These are phyloP conservation scores for Cheilosia impressa DNA, from an alignment of 2,888 invertebrate genomes.

Conservation along the genomic window DNA sequence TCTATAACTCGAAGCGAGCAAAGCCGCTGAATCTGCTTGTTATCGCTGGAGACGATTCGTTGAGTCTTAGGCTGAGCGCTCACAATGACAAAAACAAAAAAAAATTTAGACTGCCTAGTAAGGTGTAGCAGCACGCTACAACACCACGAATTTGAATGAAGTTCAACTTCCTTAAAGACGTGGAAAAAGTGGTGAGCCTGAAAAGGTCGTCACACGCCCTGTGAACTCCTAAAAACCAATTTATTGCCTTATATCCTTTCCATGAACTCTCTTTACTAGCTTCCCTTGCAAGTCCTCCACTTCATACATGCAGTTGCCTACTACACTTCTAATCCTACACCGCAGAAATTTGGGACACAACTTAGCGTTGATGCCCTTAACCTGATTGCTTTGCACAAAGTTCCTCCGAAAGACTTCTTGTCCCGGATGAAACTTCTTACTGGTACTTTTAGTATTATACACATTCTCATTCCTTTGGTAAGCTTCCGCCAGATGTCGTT, in stretches of 20 bases:
- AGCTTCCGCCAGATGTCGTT: background rate
- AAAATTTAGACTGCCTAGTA: no score
- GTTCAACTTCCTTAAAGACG: background rate
- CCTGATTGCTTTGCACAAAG: conserved; percentile 3
- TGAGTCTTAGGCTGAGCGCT: no score
- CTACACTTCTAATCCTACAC: background rate
- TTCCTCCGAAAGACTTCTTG: conserved; percentile 9
- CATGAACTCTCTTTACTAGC: background rate
- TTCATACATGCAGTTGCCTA: conserved; percentile 12
- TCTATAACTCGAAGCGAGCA: no score
- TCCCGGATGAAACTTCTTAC: background rate
- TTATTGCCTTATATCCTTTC: conserved; percentile 4
- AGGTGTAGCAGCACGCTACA: background rate
- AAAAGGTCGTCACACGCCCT: background rate
- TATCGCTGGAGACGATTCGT: no score
- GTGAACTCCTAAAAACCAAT: background rate
- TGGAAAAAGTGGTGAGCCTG: background rate
- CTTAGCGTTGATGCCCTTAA: background rate
- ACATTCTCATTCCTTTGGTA: background rate
- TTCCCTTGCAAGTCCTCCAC: conserved; percentile 8
- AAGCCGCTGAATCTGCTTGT: no score
- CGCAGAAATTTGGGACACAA: no score
- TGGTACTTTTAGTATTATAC: background rate
- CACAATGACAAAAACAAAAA: no score
- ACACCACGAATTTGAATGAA: no score